These are phyloP conservation scores for Anthopleura sola DNA, from an alignment of 64 coral and sea anemone species.

Conservation along the genomic window DNA sequence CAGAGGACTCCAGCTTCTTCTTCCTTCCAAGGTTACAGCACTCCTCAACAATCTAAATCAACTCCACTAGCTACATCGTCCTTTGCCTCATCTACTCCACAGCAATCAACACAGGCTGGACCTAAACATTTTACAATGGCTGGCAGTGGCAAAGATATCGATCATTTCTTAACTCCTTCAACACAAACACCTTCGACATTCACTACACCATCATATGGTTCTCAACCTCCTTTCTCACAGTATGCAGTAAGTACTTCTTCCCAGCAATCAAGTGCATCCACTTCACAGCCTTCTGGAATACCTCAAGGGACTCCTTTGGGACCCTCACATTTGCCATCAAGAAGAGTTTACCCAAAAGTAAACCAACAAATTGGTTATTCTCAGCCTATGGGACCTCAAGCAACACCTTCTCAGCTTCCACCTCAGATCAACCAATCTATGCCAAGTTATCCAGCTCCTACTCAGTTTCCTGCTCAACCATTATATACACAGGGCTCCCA, in stretches of 20 bases:
- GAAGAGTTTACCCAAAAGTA: conserved; percentile 11
- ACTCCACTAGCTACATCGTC: background rate
- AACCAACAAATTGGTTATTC: background rate
- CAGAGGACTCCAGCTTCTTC: conserved; percentile 41
- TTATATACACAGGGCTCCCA: background rate
- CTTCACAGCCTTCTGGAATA: background rate
- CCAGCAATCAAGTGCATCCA: background rate
- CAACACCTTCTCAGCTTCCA: background rate
- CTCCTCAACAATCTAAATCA: background rate
- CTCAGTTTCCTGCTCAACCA: background rate
- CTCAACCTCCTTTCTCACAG: background rate
- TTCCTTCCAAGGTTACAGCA: background rate
- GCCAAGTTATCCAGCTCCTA: background rate
- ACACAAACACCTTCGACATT: background rate
- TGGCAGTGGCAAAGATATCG: background rate
- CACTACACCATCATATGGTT: background rate
- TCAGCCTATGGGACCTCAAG: background rate
- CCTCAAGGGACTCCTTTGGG: conserved; percentile 16
- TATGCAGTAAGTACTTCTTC: background rate
- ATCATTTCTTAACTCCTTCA: conserved; percentile 12
- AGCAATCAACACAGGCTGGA: background rate
- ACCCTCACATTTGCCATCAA: background rate
- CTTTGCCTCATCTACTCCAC: background rate
- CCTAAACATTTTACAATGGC: conserved; percentile 19
- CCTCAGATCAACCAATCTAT: background rate